Base-by-base conservation (phyloP, 2,113 vertebrate genomes). In the Canis aureus region DNA sequence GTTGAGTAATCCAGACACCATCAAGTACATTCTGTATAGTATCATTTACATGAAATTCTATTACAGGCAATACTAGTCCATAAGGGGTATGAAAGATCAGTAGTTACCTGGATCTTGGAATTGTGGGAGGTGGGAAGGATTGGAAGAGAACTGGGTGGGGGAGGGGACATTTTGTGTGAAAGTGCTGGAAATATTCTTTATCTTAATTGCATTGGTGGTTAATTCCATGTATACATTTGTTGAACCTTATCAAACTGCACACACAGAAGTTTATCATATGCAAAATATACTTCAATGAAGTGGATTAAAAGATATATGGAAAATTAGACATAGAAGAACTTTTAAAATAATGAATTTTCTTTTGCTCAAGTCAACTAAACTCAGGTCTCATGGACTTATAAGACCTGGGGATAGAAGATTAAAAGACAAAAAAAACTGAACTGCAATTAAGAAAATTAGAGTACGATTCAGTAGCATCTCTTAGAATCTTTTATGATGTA, bases 101-200 rank as follows among this genome's bases (percentile, higher is more conserved):
- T 51, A 1, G 25, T 27, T 51, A 17, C 12, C 9, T 64, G 32
- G 9, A 3, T 4, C 49, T 64, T 8, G 4, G 13, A 69, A 49
- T 29, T 71, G 55, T n/a, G 27, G 11, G 7, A 10, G 38, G 27
- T 0, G 12, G 43, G 8, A 5, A 25, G 6, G 2, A 85, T 6
- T 27, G 9, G 3, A 43, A 38, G 11, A 20, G 32, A 0, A 13
- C 17, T 19, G 20, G 29, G 27, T 8, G 19, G n/a, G 19, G 43
- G 43, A 15, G 43, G 43, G 4, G 73, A 57, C 1, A 7, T 57
- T 60, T 90, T 66, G 3, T 85, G 73, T 35, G 79, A 76, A 27
- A 66, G 2, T 53, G 6, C 11, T 35, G 16, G 13, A 55, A 66
- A 32, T 80, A 1, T 62, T 79, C 16, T 90, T 80, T 38, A 64